phyloP scores from a whole-genome alignment of 2,797 vertebrate genomes.

The Nyctibius grandis region DNA sequence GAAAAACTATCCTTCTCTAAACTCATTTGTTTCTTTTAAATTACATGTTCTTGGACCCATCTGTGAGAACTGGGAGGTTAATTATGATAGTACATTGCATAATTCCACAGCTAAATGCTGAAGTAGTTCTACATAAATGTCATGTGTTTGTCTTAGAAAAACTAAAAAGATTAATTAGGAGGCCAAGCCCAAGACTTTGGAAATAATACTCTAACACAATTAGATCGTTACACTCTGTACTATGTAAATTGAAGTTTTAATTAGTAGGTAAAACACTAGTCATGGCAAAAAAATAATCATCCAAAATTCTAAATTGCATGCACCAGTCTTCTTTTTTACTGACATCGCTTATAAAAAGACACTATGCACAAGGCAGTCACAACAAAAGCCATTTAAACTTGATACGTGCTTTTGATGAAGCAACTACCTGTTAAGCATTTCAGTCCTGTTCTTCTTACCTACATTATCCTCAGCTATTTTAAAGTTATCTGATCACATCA shows the following conservation, averaged over 20 bases:
- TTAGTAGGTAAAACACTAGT: slow-evolving; percentile 61
- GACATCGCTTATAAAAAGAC: not conserved
- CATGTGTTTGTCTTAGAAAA: slow-evolving; percentile 73
- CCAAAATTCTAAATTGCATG: slow-evolving; percentile 39
- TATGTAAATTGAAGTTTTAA: slow-evolving; percentile 64
- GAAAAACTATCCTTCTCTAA: slow-evolving; percentile 10
- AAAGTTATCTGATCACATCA: not conserved
- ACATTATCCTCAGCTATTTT: not conserved
- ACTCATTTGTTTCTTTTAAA: slow-evolving; percentile 69
- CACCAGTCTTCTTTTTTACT: not conserved
- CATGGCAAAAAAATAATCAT: not conserved
- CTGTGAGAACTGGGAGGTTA: slow-evolving; percentile 71
- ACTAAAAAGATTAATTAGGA: slow-evolving; percentile 74
- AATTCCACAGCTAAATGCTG: slow-evolving; percentile 71
- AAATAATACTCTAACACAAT: slow-evolving; percentile 65
- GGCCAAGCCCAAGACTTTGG: slow-evolving; percentile 61
- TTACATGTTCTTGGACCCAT: slow-evolving; percentile 71
- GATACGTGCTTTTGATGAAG: not conserved
- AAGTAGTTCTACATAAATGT: slow-evolving; percentile 69
- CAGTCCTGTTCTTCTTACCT: not conserved
- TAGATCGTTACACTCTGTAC: slow-evolving; percentile 52
- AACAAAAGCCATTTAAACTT: not conserved
- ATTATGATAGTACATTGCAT: slow-evolving; percentile 68
- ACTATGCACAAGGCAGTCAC: not conserved
- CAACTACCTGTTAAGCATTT: not conserved